A percentile compares a stretch with the other conserved stretches of the same genome.
Conservation (phyloP, 2,113 vertebrate genomes). For the Tupaia chinensis region DNA sequence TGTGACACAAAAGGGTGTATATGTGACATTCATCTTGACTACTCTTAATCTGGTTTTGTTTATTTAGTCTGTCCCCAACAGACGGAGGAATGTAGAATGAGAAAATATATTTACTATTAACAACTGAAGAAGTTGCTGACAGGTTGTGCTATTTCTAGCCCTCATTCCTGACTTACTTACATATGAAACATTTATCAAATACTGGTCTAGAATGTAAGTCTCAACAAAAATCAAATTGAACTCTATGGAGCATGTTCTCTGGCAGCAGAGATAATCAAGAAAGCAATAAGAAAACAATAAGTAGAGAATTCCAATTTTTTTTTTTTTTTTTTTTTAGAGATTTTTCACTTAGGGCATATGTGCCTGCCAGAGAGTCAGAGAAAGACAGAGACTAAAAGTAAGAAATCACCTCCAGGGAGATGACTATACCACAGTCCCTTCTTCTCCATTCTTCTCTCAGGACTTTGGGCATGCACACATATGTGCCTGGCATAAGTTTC, state of each 20-base stretch:
- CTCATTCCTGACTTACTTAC: not conserved
- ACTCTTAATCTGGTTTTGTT: not conserved
- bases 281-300: not conserved
- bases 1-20: not conserved
- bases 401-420: too few relatives aligned
- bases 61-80: not conserved
- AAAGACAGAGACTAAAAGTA: too few relatives aligned
- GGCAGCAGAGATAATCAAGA: not conserved
- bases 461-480: too few relatives aligned
- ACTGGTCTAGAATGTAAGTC: not conserved
- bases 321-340: not conserved
- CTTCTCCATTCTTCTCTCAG: too few relatives aligned
- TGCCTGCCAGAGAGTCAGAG: too few relatives aligned
- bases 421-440: too few relatives aligned
- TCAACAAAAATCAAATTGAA: slow-evolving; percentile 18
- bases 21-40: not conserved
- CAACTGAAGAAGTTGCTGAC: not conserved
- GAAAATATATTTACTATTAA: not conserved
- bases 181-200: not conserved
- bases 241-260: not conserved
- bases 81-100: not conserved
- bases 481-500: too few relatives aligned
- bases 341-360: too few relatives aligned
- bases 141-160: not conserved
- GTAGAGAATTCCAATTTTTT: not conserved